Evolutionary conservation across 1,140 invertebrate genomes (phyloP), one percentile per base, ranked within the genome.

Genomic region (Adoxophyes honmai): DNA sequence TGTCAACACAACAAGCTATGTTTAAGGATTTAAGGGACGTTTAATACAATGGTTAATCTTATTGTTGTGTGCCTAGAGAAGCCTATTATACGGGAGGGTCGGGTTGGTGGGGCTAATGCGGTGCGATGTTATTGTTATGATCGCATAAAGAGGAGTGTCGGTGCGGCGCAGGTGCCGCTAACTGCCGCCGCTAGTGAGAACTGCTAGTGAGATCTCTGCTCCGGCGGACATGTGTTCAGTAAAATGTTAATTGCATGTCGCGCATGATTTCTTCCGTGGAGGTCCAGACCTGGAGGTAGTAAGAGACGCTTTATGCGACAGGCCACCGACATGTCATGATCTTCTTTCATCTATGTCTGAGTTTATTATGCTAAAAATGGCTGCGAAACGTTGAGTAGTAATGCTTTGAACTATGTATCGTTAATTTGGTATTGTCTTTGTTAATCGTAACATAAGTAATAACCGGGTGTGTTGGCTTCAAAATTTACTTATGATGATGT

Each of bases 101-200:
- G 44, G 13, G 48, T 57, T 44, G 34, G 38, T 38, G 44, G 44
- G 62, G 56, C 59, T 56, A 59, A 59, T 54, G 55, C 37, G 39
- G 52, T 51, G 36, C 16, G 61, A 55, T 64, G 60, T 70, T 70
- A 70, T 70, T 70, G 68, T 68, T 70, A 68, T 70, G 57, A 59
- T 55, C 35, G 55, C 62, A 70, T 67, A 70, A 70, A 67, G 61
- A 54, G 61, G 44, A 61, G 63, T 69, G 63, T 66, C 60, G 60
- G 58, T 58, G 54, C 48, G 60, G 37, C 65, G 62, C 66, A 66
- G 66, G 66, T 72, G 66, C 52, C 58, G 64, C 66, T 66, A 68
- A 72, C 70, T 62, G 52, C 59, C 55, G 52, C 52, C 60, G 58
- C 37, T 60, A 62, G 60, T 63, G 60, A 55, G 62, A 70, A 70